Conservation (phyloP, 2,797 vertebrate genomes). For the Crossoptilon crossoptilon region DNA sequence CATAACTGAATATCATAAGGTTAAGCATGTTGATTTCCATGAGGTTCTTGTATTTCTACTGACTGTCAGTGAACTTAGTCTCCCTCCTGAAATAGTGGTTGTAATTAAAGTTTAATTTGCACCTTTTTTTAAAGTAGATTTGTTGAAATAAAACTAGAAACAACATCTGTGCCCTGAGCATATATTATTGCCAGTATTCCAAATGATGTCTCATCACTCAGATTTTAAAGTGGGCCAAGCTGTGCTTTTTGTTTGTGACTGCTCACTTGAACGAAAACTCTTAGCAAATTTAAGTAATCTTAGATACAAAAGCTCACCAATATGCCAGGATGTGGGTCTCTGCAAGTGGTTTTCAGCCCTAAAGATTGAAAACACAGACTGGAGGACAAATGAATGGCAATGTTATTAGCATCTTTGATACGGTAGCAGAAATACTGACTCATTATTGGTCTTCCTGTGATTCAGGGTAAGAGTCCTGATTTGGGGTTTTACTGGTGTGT, state of each 20-base stretch:
- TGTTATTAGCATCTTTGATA: not conserved
- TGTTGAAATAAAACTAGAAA: not conserved
- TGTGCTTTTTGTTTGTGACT: not conserved
- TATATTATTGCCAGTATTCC: not conserved
- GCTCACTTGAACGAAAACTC: not conserved
- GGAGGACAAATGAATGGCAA: not conserved
- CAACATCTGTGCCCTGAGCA: not conserved
- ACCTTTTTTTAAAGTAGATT: not conserved
- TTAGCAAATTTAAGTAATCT: not conserved
- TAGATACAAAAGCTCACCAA: not conserved
- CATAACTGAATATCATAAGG: not conserved
- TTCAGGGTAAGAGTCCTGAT: not conserved
- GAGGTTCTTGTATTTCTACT: not conserved
- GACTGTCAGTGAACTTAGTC: not conserved
- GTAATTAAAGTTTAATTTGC: not conserved
- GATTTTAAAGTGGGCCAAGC: not conserved
- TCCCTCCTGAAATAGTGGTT: no score
- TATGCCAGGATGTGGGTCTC: not conserved
- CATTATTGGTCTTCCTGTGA: not conserved
- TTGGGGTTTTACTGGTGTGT: not conserved
- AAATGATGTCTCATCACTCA: not conserved
- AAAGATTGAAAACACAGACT: not conserved
- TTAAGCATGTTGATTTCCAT: not conserved
- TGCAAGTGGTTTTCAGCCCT: not conserved
- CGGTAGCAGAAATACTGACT: not conserved